Evolutionary conservation across 2,113 vertebrate genomes (phyloP).

Genomic region (Excalfactoria chinensis): DNA sequence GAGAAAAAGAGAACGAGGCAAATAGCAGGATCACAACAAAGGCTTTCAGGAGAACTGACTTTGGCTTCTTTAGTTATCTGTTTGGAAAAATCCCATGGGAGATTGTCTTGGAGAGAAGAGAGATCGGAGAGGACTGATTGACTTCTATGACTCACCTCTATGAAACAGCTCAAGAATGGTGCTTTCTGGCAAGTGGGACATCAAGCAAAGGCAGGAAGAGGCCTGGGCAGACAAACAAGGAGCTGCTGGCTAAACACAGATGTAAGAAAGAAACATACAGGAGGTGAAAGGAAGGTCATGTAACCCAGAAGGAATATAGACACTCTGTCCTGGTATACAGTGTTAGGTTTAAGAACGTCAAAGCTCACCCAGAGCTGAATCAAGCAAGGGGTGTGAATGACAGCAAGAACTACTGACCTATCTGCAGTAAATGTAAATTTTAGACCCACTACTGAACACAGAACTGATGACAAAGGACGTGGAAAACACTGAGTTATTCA

Average conservation of each 20-base stretch:
- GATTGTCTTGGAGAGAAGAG: neutral
- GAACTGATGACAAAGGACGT: neutral
- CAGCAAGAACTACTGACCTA: neutral
- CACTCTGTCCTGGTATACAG: neutral
- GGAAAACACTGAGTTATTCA: neutral
- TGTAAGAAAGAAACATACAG: neutral
- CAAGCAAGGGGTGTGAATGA: neutral
- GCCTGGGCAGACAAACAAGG: neutral
- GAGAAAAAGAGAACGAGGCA: neutral
- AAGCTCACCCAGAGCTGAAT: neutral
- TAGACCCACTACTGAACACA: neutral
- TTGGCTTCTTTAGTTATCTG: neutral
- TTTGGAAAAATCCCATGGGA: neutral
- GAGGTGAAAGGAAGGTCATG: neutral
- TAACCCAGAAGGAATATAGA: neutral
- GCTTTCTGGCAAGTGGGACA: neutral
- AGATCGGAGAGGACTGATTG: neutral
- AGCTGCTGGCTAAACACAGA: neutral
- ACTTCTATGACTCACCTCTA: neutral
- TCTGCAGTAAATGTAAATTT: neutral
- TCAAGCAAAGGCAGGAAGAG: neutral
- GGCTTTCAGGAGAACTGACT: neutral
- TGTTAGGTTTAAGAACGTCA: neutral
- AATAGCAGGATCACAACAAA: neutral
- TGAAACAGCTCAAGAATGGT: neutral